Conservation (phyloP, 2,113 vertebrate species). For the Murina feae region DNA sequence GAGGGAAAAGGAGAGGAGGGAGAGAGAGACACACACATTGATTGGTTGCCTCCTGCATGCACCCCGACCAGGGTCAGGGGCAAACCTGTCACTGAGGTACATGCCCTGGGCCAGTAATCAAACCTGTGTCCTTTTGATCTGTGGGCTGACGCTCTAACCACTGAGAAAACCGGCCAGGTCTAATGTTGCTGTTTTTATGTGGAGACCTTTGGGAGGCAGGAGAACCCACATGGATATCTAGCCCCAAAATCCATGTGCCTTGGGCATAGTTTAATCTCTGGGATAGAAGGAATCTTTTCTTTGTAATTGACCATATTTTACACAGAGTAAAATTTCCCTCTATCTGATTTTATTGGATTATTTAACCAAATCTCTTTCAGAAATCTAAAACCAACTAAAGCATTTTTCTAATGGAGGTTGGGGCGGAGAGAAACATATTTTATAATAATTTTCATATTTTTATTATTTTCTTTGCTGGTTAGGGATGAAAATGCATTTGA, state of each 20-base stretch:
- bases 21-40: no score
- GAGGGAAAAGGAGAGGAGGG: no score
- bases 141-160: no score
- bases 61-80: no score
- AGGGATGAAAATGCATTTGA: background rate
- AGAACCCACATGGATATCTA: background rate
- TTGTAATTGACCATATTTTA: background rate
- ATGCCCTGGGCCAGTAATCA: no score
- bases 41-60: no score
- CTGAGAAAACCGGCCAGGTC: no score
- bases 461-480: background rate
- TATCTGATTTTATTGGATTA: background rate
- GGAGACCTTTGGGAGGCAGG: background rate
- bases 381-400: background rate
- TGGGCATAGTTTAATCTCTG: background rate
- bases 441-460: background rate
- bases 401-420: background rate
- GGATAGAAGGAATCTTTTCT: background rate
- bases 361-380: background rate
- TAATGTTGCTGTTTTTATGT: background rate
- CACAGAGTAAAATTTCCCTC: background rate
- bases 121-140: no score
- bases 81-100: no score
- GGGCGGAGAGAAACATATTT: background rate
- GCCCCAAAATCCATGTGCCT: background rate